Conservation (phyloP, 2,888 invertebrate species). For the Acronicta leporina region DNA sequence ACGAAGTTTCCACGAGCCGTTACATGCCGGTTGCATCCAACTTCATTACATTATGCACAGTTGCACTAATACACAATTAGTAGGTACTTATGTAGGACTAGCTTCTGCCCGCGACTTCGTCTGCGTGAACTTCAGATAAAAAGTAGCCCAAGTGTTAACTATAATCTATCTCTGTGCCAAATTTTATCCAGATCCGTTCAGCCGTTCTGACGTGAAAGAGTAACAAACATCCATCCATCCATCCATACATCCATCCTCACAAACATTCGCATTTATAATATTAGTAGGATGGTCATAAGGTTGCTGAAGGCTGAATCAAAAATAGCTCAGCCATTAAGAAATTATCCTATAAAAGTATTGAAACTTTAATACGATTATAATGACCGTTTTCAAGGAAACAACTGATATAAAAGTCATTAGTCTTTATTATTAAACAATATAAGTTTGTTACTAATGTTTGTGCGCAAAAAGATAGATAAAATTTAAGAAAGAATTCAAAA, state of each 20-base stretch:
- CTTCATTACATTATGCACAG: neutral
- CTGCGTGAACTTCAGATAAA: no score
- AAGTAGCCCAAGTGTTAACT: no score
- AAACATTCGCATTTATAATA: no score
- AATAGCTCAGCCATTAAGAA: conserved; percentile 1
- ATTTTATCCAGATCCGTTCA: no score
- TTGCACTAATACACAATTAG: no score
- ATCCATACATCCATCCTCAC: no score
- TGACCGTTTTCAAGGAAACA: conserved; percentile 56
- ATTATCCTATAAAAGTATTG: conserved; percentile 21
- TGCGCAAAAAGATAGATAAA: neutral
- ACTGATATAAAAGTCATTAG: neutral
- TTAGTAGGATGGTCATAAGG: conserved; percentile 19
- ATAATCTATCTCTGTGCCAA: no score
- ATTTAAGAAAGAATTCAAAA: conserved; percentile 8
- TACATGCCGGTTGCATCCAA: neutral
- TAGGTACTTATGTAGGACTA: conserved; percentile 5
- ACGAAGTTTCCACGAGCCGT: neutral
- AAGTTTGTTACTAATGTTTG: neutral
- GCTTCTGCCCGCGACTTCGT: no score
- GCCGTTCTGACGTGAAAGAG: no score
- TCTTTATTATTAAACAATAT: neutral
- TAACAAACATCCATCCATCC: no score
- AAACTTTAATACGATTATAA: conserved; percentile 52
- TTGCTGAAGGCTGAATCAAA: conserved; percentile 13